Evolutionary conservation across 2,888 invertebrate genomes (phyloP), one percentile per base, ranked within the genome.

Genomic region (Xanthorhoe spadicearia): DNA sequence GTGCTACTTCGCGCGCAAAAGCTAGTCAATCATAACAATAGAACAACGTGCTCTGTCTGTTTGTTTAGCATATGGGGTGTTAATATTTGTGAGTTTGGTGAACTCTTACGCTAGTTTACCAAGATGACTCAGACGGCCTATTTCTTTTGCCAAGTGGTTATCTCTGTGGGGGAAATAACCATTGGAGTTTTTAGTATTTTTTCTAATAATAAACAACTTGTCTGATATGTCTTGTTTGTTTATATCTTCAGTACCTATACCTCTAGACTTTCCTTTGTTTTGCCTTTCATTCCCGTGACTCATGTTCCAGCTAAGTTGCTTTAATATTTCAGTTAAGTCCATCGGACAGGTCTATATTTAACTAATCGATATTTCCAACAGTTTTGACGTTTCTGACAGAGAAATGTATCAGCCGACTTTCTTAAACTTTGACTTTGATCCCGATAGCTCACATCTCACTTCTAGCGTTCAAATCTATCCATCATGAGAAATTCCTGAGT

Each of bases 61-160:
- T 57, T 68, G 61, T 64, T 53, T 64, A 61, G 60, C 64, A 61
- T 64, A 57, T 61, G 23, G 49, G 60, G 67, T 68, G 67, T 52
- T 68, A 68, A 68, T 64, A 46, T 61, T 67, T 51, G 60, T 64
- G 38, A 67, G 67, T 68, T 64, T 68, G 60, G 28, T 68, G 64
- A 64, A 68, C 67, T 64, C 64, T 57, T 68, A 63, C 59, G 56
- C 63, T 56, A 48, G 56, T 67, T 65, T 67, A 59, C 61, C 5
- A 32, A 58, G n/a, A 46, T 66, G 62, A 66, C 35, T 62, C 59
- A 61, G 56, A 35, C 57, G 55, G 15, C 56, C 60, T 60, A 55
- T 13, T 60, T 64, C 38, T 18, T 52, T 58, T 15, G 43, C n/a
- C 35, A 35, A 43, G 18, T 54, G 48, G 48, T 48, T 43, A 55